Conservation (phyloP, 2,888 invertebrate species). For the Muschampia staudingeri region DNA sequence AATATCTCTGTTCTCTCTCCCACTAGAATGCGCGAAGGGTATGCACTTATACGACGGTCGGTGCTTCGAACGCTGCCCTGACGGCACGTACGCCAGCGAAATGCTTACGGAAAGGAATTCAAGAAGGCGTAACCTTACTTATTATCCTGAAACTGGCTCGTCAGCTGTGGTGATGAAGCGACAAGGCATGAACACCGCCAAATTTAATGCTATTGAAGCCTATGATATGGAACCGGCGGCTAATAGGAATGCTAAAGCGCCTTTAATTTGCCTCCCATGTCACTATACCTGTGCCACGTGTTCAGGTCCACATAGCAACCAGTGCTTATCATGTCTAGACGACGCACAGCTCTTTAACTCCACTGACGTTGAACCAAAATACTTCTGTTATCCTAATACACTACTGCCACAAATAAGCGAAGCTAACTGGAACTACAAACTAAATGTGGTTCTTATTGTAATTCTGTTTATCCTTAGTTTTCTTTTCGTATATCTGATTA, state of each 20-base stretch:
- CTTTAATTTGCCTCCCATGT: slow-evolving; percentile 92
- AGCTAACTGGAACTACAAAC: slow-evolving; percentile 86
- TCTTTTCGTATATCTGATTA: slow-evolving; percentile 76
- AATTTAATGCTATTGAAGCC: slow-evolving; percentile 78
- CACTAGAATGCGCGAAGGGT: slow-evolving; percentile 93
- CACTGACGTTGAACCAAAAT: slow-evolving; percentile 82
- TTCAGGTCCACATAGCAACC: slow-evolving; percentile 93
- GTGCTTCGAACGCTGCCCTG: slow-evolving; percentile 92
- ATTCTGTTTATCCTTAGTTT: slow-evolving; percentile 78
- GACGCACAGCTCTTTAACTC: slow-evolving; percentile 91
- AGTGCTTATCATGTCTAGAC: slow-evolving; percentile 93
- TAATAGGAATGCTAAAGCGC: slow-evolving; percentile 73
- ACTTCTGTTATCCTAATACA: slow-evolving; percentile 89
- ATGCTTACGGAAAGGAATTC: slow-evolving; percentile 81
- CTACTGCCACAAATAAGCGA: slow-evolving; percentile 84
- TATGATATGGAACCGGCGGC: slow-evolving; percentile 80
- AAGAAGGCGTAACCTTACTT: slow-evolving; percentile 85
- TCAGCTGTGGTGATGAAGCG: slow-evolving; percentile 76
- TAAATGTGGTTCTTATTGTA: slow-evolving; percentile 83
- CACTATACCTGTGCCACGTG: slow-evolving; percentile 95
- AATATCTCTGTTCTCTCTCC: slow-evolving; percentile 85
- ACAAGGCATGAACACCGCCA: slow-evolving; percentile 72
- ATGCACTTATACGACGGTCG: slow-evolving; percentile 92
- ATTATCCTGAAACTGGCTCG: slow-evolving; percentile 74
- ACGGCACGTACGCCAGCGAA: slow-evolving; percentile 87